Conservation (phyloP, 2,113 vertebrate species). For the Benitochromis conjunctus region DNA sequence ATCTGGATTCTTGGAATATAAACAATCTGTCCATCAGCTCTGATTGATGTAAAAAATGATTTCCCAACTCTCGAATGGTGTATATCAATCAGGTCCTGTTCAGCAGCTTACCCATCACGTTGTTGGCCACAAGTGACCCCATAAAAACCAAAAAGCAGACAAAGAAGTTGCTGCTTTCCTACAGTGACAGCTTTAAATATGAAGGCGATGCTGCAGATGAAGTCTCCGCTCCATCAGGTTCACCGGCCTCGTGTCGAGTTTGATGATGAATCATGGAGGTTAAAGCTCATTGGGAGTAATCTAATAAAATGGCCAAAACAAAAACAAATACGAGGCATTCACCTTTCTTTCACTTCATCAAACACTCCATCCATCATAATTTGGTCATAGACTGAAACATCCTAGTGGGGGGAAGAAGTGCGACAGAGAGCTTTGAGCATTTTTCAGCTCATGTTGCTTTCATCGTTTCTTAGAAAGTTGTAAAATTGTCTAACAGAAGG, state of each 20-base stretch:
- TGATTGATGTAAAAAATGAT: neutral
- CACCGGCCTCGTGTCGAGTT: neutral
- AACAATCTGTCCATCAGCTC: neutral
- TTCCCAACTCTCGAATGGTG: neutral
- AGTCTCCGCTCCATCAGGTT: neutral
- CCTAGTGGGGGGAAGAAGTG: neutral
- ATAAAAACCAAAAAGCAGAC: neutral
- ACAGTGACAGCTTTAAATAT: neutral
- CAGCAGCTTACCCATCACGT: neutral
- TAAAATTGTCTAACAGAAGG: neutral
- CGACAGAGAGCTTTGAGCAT: neutral
- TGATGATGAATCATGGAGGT: slow-evolving; percentile 21
- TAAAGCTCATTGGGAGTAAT: slow-evolving; percentile 6
- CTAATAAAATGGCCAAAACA: slow-evolving; percentile 8
- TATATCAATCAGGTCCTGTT: neutral
- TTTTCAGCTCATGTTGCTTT: neutral
- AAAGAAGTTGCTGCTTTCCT: neutral
- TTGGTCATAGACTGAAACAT: neutral
- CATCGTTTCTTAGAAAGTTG: neutral
- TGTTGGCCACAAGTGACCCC: neutral
- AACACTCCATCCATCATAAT: slow-evolving; percentile 7
- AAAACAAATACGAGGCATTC: slow-evolving; percentile 14
- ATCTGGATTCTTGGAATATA: neutral
- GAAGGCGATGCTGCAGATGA: neutral
- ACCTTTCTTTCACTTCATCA: neutral